These are phyloP conservation scores for Chaetodon trifasciatus DNA, from an alignment of 2,797 vertebrate species.

Conservation along the genomic window DNA sequence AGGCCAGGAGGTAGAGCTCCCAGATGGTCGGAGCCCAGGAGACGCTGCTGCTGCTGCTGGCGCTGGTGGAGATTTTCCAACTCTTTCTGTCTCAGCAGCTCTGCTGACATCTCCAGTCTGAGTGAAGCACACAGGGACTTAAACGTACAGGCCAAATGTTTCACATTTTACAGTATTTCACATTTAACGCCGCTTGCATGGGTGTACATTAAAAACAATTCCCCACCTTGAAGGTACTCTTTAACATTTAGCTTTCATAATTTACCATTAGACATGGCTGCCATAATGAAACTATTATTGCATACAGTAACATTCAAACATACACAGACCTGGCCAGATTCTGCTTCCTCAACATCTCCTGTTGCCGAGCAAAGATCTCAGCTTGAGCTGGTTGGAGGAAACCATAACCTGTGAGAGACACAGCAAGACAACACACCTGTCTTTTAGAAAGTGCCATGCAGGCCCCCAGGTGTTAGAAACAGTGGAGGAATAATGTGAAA, in stretches of 20 bases:
- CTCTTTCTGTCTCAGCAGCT: conserved; percentile 95
- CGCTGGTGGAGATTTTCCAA: conserved; percentile 91
- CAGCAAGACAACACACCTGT: neutral
- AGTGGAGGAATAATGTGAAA: no score
- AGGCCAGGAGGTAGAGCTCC: conserved; percentile 86
- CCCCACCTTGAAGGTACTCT: neutral
- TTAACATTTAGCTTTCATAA: neutral
- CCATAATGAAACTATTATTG: neutral
- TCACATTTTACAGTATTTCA: neutral
- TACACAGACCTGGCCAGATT: conserved; percentile 92
- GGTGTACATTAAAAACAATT: neutral
- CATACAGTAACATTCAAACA: neutral
- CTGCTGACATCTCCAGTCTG: conserved; percentile 96
- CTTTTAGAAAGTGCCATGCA: neutral
- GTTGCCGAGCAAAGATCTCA: conserved; percentile 95
- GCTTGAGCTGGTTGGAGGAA: conserved; percentile 96
- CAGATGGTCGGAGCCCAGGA: conserved; percentile 88
- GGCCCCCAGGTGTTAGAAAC: neutral
- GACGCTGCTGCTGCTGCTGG: conserved; percentile 84
- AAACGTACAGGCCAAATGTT: neutral
- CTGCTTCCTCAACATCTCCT: conserved; percentile 97
- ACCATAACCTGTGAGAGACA: conserved; percentile 88
- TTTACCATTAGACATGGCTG: neutral
- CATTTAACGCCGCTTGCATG: neutral
- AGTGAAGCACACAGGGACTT: conserved; percentile 30